phyloP scores from a whole-genome alignment of 2,113 vertebrate genomes.

The Pogonocichla stellata region DNA sequence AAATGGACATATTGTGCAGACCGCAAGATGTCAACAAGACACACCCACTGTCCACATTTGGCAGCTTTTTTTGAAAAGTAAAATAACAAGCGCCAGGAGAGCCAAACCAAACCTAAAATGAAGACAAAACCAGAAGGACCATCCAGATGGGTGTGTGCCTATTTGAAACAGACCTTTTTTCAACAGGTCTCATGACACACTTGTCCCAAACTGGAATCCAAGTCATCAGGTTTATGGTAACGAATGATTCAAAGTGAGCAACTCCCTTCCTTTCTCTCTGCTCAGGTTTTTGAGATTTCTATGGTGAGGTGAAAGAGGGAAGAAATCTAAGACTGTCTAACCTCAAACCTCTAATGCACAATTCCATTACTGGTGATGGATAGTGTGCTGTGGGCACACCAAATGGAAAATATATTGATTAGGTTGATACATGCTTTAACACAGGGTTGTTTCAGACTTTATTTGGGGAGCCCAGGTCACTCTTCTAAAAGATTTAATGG shows the following conservation, averaged over 20 bases:
- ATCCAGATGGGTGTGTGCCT: constrained; percentile 59
- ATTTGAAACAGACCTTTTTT: constrained; percentile 41
- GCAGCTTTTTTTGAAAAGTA: constrained; percentile 57
- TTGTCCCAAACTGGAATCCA: constrained; percentile 37
- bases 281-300: neutral
- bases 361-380: neutral
- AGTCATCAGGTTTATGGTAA: constrained; percentile 54
- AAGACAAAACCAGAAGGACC: constrained; percentile 44
- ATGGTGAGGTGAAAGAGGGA: neutral
- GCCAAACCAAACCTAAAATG: constrained; percentile 70
- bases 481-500: neutral
- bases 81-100: constrained; percentile 40
- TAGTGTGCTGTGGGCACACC: neutral
- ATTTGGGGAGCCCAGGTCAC: neutral
- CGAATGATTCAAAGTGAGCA: constrained; percentile 12
- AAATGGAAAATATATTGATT: neutral
- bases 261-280: neutral
- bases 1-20: constrained; percentile 45
- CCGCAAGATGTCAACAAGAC: constrained; percentile 71
- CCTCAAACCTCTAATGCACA: neutral
- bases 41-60: constrained; percentile 73
- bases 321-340: neutral
- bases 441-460: neutral
- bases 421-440: neutral
- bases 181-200: constrained; percentile 35